Base-by-base conservation (phyloP, 2,888 invertebrate species). In the Timema cristinae region DNA sequence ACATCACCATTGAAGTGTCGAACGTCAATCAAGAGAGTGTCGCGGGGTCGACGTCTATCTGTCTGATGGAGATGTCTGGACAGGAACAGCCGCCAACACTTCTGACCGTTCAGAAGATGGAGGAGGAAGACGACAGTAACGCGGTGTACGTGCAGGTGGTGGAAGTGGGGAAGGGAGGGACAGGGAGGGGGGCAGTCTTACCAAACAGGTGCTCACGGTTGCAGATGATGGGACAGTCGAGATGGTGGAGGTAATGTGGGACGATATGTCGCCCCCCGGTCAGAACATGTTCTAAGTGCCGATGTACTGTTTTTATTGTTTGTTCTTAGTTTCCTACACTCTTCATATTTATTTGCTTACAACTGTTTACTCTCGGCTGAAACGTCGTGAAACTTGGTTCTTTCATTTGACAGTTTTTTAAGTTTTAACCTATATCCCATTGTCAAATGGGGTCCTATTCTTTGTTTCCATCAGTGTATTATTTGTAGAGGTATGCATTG, bases 191-290 rank as follows among this genome's bases (percentile, higher is more conserved):
- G 59, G 66, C 10, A 72, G 61, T 32, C 76, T 77, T 61, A 50
- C 72, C 10, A 81, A 80, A 72, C 81, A 80, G 67, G 78, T 81
- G 74, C 72, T 81, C 15, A 80, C 81, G 5, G 77, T 82, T 48
- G 77, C 79, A n/a, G 81, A 81, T 52, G 82, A 81, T 74, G 82
- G 82, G 32, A 80, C 78, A 75, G 77, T 81, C 54, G 80, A 81
- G 78, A 80, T 82, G 80, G 77, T 81, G 6, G 80, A 81, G 73
- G 78, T 74, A 11, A 68, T 74, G 68, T 75, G 75, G 75, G 73
- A 75, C 67, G 75, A 75, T 5, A 68, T 72, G 59, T 32, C 32
- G 32, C 32, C 32, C 32, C 32, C 32, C 4, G 32, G 32, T 1
- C 32, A 32, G 32, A 32, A 32, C 32, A 32, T 32, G 32, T 32